These are phyloP conservation scores for Mungos mungo DNA, from an alignment of 2,113 vertebrate genomes.

Conservation along the genomic window DNA sequence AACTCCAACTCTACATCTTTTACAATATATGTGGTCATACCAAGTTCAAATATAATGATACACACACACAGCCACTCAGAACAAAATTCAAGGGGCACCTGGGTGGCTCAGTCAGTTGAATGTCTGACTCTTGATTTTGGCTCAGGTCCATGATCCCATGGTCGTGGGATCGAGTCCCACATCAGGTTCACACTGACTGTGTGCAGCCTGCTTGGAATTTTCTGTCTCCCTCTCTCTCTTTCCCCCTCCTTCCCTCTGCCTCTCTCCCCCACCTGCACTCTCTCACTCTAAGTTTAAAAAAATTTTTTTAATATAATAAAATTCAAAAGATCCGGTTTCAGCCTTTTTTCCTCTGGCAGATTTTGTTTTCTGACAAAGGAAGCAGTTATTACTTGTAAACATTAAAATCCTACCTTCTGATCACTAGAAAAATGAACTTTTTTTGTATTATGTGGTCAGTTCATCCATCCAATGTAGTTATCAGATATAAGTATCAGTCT, in stretches of 20 bases:
- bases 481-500: not conserved
- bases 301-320: not conserved
- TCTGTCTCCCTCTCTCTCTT: too few relatives aligned
- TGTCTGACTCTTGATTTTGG: too few relatives aligned
- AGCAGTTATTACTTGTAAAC: not conserved
- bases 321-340: conserved; percentile 15
- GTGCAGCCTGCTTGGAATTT: too few relatives aligned
- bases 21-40: not conserved
- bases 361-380: conserved; percentile 20
- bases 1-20: not conserved
- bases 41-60: not conserved
- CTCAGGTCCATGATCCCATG: too few relatives aligned
- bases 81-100: not conserved
- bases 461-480: not conserved
- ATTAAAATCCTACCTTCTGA: conserved; percentile 34
- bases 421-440: not conserved
- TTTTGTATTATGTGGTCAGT: not conserved
- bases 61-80: not conserved
- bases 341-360: not conserved
- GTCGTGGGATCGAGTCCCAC: too few relatives aligned
- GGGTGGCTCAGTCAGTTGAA: too few relatives aligned
- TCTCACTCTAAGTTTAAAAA: too few relatives aligned
- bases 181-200: too few relatives aligned
- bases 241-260: too few relatives aligned
- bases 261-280: too few relatives aligned